Evolutionary conservation across 2,888 invertebrate species (phyloP).

Genomic region (Epicampocera succincta): DNA sequence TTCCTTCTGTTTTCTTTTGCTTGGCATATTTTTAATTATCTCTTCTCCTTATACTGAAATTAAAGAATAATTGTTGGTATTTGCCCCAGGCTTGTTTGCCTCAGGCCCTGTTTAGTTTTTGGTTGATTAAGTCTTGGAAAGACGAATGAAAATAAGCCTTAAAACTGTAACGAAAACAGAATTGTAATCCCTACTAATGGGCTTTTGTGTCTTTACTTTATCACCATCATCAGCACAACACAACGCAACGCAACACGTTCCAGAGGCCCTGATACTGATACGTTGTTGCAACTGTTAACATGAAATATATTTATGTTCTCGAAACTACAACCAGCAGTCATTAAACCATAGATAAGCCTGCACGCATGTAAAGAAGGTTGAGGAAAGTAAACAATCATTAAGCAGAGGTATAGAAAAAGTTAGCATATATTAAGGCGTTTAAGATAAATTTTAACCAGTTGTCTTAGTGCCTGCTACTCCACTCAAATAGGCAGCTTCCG

Average conservation of each 20-base stretch:
- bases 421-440: slow-evolving; percentile 16
- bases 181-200: slow-evolving; percentile 49
- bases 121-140: not conserved
- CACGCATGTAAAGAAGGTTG: not conserved
- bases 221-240: slow-evolving; percentile 11
- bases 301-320: slow-evolving; percentile 5
- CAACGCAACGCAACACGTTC: too few species aligned
- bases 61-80: not conserved
- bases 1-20: too few species aligned
- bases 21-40: too few species aligned
- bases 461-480: too few species aligned
- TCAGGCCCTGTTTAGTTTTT: not conserved
- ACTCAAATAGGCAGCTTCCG: too few species aligned
- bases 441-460: not conserved
- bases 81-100: not conserved
- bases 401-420: not conserved
- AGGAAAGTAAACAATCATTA: slow-evolving; percentile 25
- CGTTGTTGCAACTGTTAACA: not conserved
- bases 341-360: slow-evolving; percentile 8
- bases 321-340: not conserved
- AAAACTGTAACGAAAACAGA: slow-evolving; percentile 42
- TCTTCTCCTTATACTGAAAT: not conserved
- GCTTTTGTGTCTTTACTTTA: slow-evolving; percentile 37
- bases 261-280: not conserved
- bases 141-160: slow-evolving; percentile 1